Percentiles rank a stretch among this genome's conserved stretches.
phyloP scores from a whole-genome alignment of 2,797 vertebrate species.

The Gallinago stenura region DNA sequence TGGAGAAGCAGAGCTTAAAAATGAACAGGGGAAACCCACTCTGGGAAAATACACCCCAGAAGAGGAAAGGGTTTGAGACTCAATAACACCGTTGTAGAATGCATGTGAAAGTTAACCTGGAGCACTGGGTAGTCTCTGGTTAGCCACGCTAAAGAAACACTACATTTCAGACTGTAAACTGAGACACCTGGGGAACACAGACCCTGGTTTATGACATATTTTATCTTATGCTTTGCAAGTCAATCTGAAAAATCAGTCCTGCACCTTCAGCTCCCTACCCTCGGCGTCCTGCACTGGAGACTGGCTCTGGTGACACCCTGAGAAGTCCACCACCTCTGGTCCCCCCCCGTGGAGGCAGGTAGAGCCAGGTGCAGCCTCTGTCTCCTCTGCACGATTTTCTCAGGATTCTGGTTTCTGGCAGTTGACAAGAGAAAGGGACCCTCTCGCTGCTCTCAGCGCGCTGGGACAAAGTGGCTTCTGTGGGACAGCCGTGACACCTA shows the following conservation, averaged over 20 bases:
- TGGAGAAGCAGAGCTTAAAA: neutral
- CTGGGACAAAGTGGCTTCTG: neutral
- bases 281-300: rapidly evolving
- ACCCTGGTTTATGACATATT: neutral
- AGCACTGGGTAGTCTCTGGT: rapidly evolving
- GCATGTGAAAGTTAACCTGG: neutral
- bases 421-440: rapidly evolving
- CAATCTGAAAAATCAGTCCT: neutral
- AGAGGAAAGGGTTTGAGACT: neutral
- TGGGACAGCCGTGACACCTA: constrained; percentile 73
- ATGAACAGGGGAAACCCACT: rapidly evolving
- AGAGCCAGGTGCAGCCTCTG: neutral
- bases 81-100: rapidly evolving
- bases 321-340: neutral
- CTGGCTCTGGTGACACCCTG: neutral
- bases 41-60: neutral
- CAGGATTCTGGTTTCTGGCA: rapidly evolving
- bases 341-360: rapidly evolving
- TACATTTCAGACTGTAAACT: neutral
- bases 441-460: rapidly evolving
- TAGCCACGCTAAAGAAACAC: neutral
- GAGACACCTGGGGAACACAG: neutral
- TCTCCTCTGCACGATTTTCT: rapidly evolving
- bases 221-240: neutral
- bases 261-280: neutral